Conservation (phyloP, 2,113 vertebrate genomes). For the Nicator chloris region DNA sequence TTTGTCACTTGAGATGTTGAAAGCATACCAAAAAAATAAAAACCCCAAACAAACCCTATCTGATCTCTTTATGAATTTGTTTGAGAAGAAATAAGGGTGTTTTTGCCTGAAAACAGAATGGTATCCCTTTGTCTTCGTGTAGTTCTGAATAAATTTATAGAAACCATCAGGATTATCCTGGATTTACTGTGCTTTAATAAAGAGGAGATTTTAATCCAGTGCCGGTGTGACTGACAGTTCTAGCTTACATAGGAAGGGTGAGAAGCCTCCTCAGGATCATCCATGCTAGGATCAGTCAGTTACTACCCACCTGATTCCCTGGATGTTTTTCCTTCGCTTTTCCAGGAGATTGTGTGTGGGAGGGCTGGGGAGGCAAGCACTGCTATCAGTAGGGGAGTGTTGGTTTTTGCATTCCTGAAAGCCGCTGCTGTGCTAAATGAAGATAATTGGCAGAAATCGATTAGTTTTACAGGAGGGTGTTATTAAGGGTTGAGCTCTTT, state of each 20-base stretch:
- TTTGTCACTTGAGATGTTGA: not conserved
- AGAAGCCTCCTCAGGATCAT: not conserved
- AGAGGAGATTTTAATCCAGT: not conserved
- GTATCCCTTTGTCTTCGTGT: not conserved
- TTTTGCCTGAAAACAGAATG: not conserved
- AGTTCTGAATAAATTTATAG: not conserved
- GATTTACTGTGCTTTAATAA: not conserved
- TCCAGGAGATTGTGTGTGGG: not conserved
- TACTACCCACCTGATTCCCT: not conserved
- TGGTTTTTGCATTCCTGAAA: conserved; percentile 28
- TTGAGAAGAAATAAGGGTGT: not conserved
- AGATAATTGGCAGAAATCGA: not conserved
- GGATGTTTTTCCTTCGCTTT: not conserved
- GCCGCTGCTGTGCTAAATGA: not conserved
- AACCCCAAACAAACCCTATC: not conserved
- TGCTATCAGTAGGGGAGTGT: not conserved
- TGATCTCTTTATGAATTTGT: not conserved
- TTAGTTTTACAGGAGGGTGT: not conserved
- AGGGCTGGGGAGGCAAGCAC: not conserved
- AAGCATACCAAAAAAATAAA: not conserved
- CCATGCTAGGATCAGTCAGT: not conserved
- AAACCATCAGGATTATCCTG: not conserved
- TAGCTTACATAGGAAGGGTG: not conserved
- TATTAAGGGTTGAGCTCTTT: not conserved
- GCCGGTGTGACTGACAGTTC: not conserved